Evolutionary conservation across 2,797 vertebrate species (phyloP), one percentile per base, ranked within the genome.

Genomic region (Cyclopterus lumpus): DNA sequence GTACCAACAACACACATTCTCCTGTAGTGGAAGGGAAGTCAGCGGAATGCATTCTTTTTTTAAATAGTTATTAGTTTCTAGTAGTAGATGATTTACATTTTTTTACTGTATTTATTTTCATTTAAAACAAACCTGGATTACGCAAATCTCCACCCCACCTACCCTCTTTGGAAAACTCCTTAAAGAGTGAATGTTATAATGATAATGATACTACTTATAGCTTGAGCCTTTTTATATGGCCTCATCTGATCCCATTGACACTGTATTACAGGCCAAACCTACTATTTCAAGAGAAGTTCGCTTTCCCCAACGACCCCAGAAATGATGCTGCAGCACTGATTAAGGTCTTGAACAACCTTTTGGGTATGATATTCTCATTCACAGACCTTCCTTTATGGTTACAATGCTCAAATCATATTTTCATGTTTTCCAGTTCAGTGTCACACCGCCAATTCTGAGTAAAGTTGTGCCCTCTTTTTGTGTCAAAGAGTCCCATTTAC

Each of bases 361-460:
- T 94, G 22, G 92, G 95, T 95, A 86, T 20, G 90, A 78, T 34
- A 24, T n/a, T 22, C 15, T 49, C 32, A 7, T 49, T 28, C 34
- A 63, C 2, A 11, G 18, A 57, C 4, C 3, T 26, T 28, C 22
- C 18, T 7, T 5, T 48, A 18, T 20, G 6, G 22, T 16, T 26
- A 8, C 5, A 20, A 0, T 48, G 9, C 1, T 4, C 32, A 61
- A 58, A 55, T 24, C 10, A 14, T 16, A 34, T 28, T 15, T 48
- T 28, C 1, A 34, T 40, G 0, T 34, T 61, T 36, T 53, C 6
- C 10, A 11, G 20, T 38, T 3, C 28, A 42, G 7, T 54, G 42
- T 30, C 44, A 63, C 6, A 36, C n/a, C 15, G n/a, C 5, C 5
- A 32, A 11, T 53, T 67, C n/a, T 18, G 24, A 22, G 28, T 26